These are phyloP conservation scores for Salvator merianae DNA, from an alignment of 2,113 vertebrate species.

Conservation along the genomic window DNA sequence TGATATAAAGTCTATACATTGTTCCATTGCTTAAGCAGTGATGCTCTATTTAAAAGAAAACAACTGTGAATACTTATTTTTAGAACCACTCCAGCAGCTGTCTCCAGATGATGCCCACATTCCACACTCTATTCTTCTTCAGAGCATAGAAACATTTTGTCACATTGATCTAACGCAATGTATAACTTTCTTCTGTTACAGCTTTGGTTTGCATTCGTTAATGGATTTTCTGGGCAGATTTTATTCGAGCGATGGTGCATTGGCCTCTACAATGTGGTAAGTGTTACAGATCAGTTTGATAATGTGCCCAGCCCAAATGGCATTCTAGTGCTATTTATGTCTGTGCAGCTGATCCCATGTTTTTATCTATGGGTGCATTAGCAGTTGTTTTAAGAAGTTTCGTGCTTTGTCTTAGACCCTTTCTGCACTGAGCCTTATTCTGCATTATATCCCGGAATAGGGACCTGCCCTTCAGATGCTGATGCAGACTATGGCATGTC, in stretches of 20 bases:
- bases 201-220: constrained; percentile 99
- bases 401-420: constrained; percentile 23
- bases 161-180: constrained; percentile 70
- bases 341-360: constrained; percentile 54
- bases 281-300: constrained; percentile 60
- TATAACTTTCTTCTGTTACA: constrained; percentile 79
- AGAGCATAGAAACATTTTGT: constrained; percentile 57
- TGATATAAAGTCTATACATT: constrained; percentile 19
- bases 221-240: constrained; percentile 99
- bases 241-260: constrained; percentile 99
- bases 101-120: constrained; percentile 66
- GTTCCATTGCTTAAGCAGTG: neutral
- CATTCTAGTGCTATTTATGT: constrained; percentile 61
- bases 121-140: constrained; percentile 37
- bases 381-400: constrained; percentile 51
- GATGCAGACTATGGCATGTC: too few relatives aligned
- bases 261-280: constrained; percentile 98
- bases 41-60: constrained; percentile 33
- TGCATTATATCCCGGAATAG: too few relatives aligned
- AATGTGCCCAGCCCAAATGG: neutral
- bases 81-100: constrained; percentile 53
- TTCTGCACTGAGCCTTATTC: too few relatives aligned
- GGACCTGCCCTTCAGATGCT: too few relatives aligned
- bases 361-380: constrained; percentile 43
- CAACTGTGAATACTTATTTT: constrained; percentile 41